Base-by-base conservation (phyloP, 2,113 vertebrate species). In the Zootoca vivipara region DNA sequence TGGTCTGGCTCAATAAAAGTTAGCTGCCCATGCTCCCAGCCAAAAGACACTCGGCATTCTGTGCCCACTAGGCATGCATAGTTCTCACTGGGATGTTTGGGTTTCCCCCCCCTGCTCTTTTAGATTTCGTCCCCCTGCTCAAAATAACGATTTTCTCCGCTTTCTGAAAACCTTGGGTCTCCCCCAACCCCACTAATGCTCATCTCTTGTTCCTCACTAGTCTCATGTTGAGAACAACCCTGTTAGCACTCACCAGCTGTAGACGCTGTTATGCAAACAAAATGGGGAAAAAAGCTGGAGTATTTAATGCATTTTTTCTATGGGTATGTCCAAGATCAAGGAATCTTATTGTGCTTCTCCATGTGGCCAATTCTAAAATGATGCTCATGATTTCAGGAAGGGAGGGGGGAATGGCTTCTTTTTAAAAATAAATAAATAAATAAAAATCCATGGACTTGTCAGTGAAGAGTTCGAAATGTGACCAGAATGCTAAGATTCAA, bases 401-500 rank as follows among this genome's bases (percentile, higher is more conserved):
- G 56, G n/a, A 4, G 40, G 16, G 38, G 35, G 65, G 67, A 69
- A 46, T 20, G 3, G 79, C 7, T 7, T 77, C 38, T 78, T 30
- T 81, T 87, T 80, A 46, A 26, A 33, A 73, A 46, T 58, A 58
- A n/a, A n/a, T 33, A 30, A 8, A 38, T 38, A 38, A 42, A 42
- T 7, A 10, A 52, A 52, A 52, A 52, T 52, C 28, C 5, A 13
- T 20, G 78, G 46, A 58, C 46, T 73, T 62, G 46, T 73, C 86
- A 62, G 67, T 3, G 67, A 73, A 82, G 70, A 82, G 46, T 65
- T 74, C 42, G 38, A 46, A 77, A 67, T 83, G 81, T 88, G 87
- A 83, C 30, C 8, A 24, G 87, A 74, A 88, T 88, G 38, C 5
- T 88, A 88, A 88, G 85, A 69, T 52, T 30, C 5, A 6, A 78